These are phyloP conservation scores for Oryctolagus cuniculus DNA, from an alignment of 2,113 vertebrate genomes.

Conservation along the genomic window DNA sequence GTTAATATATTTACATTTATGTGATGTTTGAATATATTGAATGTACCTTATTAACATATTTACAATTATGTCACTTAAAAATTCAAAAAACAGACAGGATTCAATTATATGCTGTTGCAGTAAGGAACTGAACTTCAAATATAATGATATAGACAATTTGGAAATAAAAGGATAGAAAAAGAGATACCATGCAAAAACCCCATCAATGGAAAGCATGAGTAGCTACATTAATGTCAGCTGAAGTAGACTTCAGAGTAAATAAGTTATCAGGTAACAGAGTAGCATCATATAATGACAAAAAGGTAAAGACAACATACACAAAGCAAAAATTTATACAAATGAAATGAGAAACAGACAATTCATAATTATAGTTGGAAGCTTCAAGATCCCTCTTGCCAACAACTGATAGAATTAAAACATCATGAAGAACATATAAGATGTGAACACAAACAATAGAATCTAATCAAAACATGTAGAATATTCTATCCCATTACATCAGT, in stretches of 20 bases:
- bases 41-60: no score
- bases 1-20: no score
- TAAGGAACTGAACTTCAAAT: conserved; percentile 8
- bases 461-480: neutral
- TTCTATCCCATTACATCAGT: neutral
- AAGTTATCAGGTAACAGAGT: neutral
- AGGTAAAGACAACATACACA: neutral
- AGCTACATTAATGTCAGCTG: neutral
- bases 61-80: neutral
- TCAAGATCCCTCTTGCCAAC: neutral
- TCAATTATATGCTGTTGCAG: neutral
- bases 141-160: neutral
- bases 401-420: neutral
- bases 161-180: conserved; percentile 13
- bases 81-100: neutral
- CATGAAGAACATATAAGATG: neutral
- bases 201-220: neutral
- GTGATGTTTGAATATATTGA: no score
- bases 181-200: neutral
- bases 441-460: neutral
- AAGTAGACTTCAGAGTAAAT: neutral
- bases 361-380: neutral
- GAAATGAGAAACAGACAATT: neutral
- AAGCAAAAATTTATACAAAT: neutral
- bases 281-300: neutral